Base-by-base conservation (phyloP, 2,888 invertebrate genomes). In the Lapara coniferarum region DNA sequence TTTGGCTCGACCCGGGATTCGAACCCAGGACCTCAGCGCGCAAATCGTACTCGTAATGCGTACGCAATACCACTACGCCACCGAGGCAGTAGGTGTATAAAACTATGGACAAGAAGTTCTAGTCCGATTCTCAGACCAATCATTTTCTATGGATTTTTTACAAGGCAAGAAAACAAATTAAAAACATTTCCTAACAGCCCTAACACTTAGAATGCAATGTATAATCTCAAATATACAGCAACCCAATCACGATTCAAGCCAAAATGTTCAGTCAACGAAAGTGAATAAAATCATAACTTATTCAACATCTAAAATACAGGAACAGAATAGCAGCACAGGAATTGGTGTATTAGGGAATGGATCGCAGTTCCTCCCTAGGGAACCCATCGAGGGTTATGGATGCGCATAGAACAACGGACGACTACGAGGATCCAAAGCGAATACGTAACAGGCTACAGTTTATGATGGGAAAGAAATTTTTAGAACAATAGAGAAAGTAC, bases 321-420 rank as follows among this genome's bases (percentile, higher is more conserved):
- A 16, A 49, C 63, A 63, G 46, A 44, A 44, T 44, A 16, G 25
- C 12, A 63, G 16, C 63, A 12, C 19, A 16, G 19, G 13, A 59
- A 59, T 16, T 10, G 59, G 16, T 3, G 14, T 63, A 63, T 63
- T 63, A 46, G 44, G 59, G 63, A 59, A 59, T 44, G 59, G 25
- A 37, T 12, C 59, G 46, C 16, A 46, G 19, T 13, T 1, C 16
- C 19, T 63, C 49, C 63, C 49, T 0, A 1, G 63, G 19, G 63
- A 63, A 19, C 46, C 59, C 12, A 37, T 30, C 37, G 30, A 46
- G 13, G 19, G 19, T 63, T 49, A 63, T 49, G 46, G 25, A 63
- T 63, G 63, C 13, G 63, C 19, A 63, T 46, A 63, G 63, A 49
- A 59, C 59, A 59, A 49, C 55, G 55, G 55, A 10, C 49, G 46